Evolutionary conservation across 1,140 invertebrate species (phyloP), one percentile per base, ranked within the genome.

Genomic region (Macrotrachela quadricornifera): DNA sequence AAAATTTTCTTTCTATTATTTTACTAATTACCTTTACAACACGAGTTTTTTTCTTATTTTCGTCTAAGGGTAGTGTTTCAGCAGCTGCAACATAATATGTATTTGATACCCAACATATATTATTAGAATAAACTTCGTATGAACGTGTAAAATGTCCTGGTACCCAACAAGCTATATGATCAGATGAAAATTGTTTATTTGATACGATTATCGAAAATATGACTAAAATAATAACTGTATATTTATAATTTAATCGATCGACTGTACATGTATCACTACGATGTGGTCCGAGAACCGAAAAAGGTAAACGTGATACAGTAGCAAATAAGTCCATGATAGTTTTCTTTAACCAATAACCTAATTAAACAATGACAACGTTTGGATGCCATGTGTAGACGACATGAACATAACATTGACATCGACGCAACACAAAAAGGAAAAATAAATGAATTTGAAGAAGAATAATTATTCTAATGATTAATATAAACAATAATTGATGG

Each of bases 161-260:
- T 13, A 46, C 52, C 58, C 57, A 59, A 47, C 85, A 91, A 57
- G 82, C 78, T 57, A 91, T 91, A 14, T 85, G 85, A 57, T 83
- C 78, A 11, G 85, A 85, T 9, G 87, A 83, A 66, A 80, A 88
- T 69, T 90, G 85, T n/a, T 79, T 81, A 45, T 84, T 84, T 0
- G 85, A 87, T 55, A 91, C 82, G 53, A 90, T 78, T 55, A 90
- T 64, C 36, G 84, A 86, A 65, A 81, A 86, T 38, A 79, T 79
- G 57, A 88, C 74, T 56, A 92, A 71, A 38, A 90, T 65, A 13
- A 80, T 81, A 16, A 83, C 81, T 10, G 85, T 90, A 66, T 90
- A 86, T 30, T 82, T 70, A 68, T 85, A 88, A 72, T 90, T 85
- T 61, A 91, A 74, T 37, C 85, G 76, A 67, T 59, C 58, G 6